Evolutionary conservation across 2,888 invertebrate species (phyloP), one percentile per base, ranked within the genome.

Genomic region (Clanis bilineata): DNA sequence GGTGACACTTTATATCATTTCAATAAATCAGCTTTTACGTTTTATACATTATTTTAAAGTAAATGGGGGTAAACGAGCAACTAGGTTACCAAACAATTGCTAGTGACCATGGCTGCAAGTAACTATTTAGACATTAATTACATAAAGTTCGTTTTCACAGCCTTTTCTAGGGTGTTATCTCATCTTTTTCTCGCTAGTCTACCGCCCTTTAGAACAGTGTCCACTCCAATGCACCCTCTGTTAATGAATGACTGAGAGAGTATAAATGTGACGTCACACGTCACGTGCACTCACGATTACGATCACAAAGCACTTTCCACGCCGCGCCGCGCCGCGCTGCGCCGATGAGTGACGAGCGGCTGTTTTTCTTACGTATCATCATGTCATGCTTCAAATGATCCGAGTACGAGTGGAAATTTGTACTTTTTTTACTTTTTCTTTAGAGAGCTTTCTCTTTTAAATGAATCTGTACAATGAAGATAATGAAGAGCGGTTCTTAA

Each of bases 191-290:
- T n/a, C n/a, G n/a, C n/a, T n/a, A n/a, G n/a, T n/a, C n/a, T n/a
- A n/a, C n/a, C n/a, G n/a, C n/a, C n/a, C n/a, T n/a, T n/a, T n/a
- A n/a, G n/a, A n/a, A n/a, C n/a, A 43, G 63, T 66, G 60, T 57
- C 47, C 9, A 45, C 59, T n/a, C n/a, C n/a, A n/a, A n/a, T n/a
- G n/a, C 23, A 38, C 32, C 63, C 61, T 81, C n/a, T n/a, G n/a
- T 77, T 84, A 85, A 85, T 82, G 66, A 80, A 85, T 84, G 85
- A 88, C 86, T 89, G 88, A 83, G 85, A 83, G 83, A 88, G 83
- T n/a, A n/a, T n/a, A n/a, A 88, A 87, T 75, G 73, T 74, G 79
- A 79, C 75, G 81, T 77, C 71, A 69, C 74, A 70, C 68, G 74
- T 75, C 71, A 72, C 74, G 72, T 41, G 18, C 18, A n/a, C 38